A percentile compares a stretch with the other conserved stretches of the same genome.
These are phyloP conservation scores for Diplodus puntazzo DNA, from an alignment of 2,797 vertebrate genomes.

Conservation along the genomic window DNA sequence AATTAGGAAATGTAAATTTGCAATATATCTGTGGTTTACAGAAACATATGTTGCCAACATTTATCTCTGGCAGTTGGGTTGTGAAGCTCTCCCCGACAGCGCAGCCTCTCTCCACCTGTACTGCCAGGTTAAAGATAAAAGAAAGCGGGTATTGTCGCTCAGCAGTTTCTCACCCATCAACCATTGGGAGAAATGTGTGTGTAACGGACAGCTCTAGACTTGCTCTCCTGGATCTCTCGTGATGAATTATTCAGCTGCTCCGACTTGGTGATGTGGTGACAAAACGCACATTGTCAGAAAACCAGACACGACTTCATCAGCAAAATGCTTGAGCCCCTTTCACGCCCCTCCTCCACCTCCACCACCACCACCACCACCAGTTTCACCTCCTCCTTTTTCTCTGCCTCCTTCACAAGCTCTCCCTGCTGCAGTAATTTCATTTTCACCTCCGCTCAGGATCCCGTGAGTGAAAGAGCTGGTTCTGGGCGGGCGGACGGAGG, in stretches of 20 bases:
- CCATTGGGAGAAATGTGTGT: conserved; percentile 29
- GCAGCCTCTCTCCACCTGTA: background rate
- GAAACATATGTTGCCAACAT: no score
- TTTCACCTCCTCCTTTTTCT: conserved; percentile 39
- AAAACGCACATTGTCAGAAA: conserved; percentile 73
- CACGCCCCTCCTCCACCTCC: conserved; percentile 40
- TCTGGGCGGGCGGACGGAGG: conserved; percentile 57
- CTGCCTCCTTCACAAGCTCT: conserved; percentile 28
- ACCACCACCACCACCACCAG: background rate
- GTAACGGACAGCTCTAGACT: conserved; percentile 57
- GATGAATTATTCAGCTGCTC: conserved; percentile 76
- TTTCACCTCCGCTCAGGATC: conserved; percentile 62
- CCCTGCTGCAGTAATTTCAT: conserved; percentile 63
- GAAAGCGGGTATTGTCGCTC: conserved; percentile 7
- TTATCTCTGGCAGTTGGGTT: no score
- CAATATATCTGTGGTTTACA: no score
- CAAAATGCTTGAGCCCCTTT: conserved; percentile 54
- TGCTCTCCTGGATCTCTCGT: conserved; percentile 28
- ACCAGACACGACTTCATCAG: conserved; percentile 78
- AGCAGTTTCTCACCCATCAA: conserved; percentile 43
- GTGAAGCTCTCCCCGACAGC: no score
- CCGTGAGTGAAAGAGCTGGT: conserved; percentile 56
- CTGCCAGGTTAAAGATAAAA: conserved; percentile 45
- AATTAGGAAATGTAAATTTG: no score
- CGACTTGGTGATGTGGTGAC: conserved; percentile 56